phyloP scores from a whole-genome alignment of 2,888 invertebrate genomes.

The Acanthosepion esculentum region DNA sequence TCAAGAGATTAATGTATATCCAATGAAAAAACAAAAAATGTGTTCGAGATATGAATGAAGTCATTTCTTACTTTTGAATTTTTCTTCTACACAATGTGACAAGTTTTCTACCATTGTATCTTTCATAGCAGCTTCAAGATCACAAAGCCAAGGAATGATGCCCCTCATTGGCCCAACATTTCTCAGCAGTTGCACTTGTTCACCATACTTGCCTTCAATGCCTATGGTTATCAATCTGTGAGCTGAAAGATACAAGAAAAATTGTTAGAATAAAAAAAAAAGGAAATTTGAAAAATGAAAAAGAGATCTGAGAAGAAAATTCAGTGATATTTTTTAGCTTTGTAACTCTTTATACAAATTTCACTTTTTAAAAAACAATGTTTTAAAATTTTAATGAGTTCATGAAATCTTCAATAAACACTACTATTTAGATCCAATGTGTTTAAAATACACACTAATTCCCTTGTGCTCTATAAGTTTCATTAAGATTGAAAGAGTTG shows the following conservation, averaged over 20 bases:
- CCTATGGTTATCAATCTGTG: constrained; percentile 70
- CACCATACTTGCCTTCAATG: constrained; percentile 65
- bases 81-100: constrained; percentile 70
- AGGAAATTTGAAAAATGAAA: neutral
- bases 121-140: constrained; percentile 69
- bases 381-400: too few relatives aligned
- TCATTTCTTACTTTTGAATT: constrained; percentile 67
- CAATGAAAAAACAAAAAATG: neutral
- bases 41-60: neutral
- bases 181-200: constrained; percentile 65
- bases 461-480: too few relatives aligned
- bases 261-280: neutral
- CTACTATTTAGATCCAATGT: too few relatives aligned
- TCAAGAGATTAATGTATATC: too few relatives aligned
- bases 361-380: too few relatives aligned
- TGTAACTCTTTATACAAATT: too few relatives aligned
- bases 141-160: constrained; percentile 69
- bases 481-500: too few relatives aligned
- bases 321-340: too few relatives aligned
- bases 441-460: too few relatives aligned
- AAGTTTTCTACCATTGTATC: constrained; percentile 70
- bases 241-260: constrained; percentile 59
- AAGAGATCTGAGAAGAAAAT: too few relatives aligned
- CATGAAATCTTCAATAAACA: too few relatives aligned
- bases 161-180: constrained; percentile 61